These are phyloP conservation scores for Eulemur rufifrons DNA, from an alignment of 2,113 vertebrate genomes.

Conservation along the genomic window DNA sequence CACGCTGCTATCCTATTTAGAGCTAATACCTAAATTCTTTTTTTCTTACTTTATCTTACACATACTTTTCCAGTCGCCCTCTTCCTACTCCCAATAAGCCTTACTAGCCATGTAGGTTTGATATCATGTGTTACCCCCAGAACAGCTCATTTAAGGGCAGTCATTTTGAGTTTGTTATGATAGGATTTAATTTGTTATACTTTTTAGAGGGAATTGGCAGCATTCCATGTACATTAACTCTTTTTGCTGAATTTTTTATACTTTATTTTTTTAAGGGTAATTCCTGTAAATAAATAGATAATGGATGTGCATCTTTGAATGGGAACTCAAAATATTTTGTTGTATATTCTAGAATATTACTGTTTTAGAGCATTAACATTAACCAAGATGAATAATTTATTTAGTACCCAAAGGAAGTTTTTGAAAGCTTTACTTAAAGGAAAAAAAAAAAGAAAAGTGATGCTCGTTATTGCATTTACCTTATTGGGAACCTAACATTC, in stretches of 20 bases:
- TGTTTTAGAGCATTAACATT: neutral
- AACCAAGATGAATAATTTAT: neutral
- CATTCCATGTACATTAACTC: too few species aligned
- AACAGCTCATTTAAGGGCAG: neutral
- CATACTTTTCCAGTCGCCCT: neutral
- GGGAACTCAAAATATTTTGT: neutral
- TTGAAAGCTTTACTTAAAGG: neutral
- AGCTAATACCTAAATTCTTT: neutral
- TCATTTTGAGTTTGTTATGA: neutral
- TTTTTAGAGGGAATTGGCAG: neutral
- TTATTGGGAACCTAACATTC: neutral
- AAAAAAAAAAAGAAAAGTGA: too few species aligned
- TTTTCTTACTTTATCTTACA: neutral
- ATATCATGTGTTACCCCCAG: accelerated
- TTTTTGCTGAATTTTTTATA: neutral
- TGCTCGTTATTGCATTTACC: neutral
- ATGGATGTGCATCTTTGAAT: neutral
- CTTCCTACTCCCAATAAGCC: neutral
- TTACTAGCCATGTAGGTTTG: neutral
- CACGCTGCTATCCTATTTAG: neutral
- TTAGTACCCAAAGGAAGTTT: neutral
- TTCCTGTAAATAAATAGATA: neutral
- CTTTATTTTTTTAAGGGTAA: neutral
- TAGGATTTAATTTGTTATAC: neutral
- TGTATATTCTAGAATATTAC: neutral